Conservation (phyloP, 2,113 vertebrate genomes). For the Channa maculata region DNA sequence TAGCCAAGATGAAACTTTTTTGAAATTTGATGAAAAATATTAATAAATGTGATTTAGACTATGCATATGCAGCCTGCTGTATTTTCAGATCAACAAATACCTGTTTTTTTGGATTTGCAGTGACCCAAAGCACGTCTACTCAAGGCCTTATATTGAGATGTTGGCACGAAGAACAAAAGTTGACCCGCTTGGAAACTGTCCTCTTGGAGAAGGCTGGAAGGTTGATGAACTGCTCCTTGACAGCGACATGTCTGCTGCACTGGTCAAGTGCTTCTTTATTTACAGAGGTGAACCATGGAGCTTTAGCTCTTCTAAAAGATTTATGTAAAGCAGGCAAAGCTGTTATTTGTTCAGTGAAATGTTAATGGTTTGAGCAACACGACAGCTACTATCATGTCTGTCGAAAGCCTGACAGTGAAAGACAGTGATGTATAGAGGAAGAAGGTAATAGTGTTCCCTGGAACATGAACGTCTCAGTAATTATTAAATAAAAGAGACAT, state of each 20-base stretch:
- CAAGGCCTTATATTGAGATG: constrained; percentile 76
- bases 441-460: neutral
- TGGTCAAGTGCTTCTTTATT: constrained; percentile 76
- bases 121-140: constrained; percentile 78
- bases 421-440: neutral
- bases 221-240: constrained; percentile 75
- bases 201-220: constrained; percentile 74
- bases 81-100: neutral
- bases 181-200: constrained; percentile 71
- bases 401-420: neutral
- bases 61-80: too few relatives aligned
- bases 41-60: too few relatives aligned
- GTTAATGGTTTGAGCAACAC: neutral
- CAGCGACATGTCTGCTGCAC: constrained; percentile 67
- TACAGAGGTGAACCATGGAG: constrained; percentile 70
- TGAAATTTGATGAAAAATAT: too few relatives aligned
- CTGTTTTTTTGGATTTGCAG: constrained; percentile 53
- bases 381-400: neutral
- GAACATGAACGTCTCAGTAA: neutral
- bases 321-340: neutral
- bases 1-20: too few relatives aligned
- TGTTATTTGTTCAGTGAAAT: neutral
- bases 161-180: constrained; percentile 75
- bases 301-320: neutral
- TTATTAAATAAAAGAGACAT: neutral